Evolutionary conservation across 2,888 invertebrate genomes (phyloP), one percentile per base, ranked within the genome.

Genomic region (Heliconius charithonia): DNA sequence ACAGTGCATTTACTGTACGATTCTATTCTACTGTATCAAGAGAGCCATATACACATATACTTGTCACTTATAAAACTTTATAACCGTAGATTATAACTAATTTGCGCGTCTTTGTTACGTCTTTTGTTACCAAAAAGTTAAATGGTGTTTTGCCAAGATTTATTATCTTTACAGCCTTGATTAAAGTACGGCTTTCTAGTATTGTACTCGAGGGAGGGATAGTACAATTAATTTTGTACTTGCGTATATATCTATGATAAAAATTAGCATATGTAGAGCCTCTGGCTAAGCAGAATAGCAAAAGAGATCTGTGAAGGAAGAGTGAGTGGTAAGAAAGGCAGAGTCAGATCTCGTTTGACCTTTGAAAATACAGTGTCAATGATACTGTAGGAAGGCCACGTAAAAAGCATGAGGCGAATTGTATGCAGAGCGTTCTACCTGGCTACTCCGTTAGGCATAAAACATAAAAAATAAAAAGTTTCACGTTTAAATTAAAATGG

Each of bases 101-200:
- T 41, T 65, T 65, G 45, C 41, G n/a, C 37, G 19, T 76, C 22
- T 66, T n/a, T n/a, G n/a, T n/a, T 59, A 59, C 37, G 25, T 41
- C 59, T 79, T 59, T 45, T 72, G 66, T 66, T 67, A 45, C 65
- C 41, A 56, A 67, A 79, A 76, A 77, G 56, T 63, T 66, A 32
- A n/a, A 78, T 73, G 76, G 56, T 73, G 71, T 76, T 80, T 78
- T 29, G 41, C 13, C 51, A 66, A 70, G 59, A 80, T 79, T 70
- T 79, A 77, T 81, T 79, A 67, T 77, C 76, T 75, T 77, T 62
- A 73, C 65, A 41, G 62, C 25, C 56, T 65, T 79, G 80, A 81
- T 81, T 81, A 71, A 77, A 81, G 77, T 75, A 71, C 63, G 75
- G 67, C 56, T 80, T 51, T 78, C 71, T 74, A 78, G 69, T 65